Evolutionary conservation across 2,113 vertebrate genomes (phyloP).

Genomic region (Danionella cerebrum): DNA sequence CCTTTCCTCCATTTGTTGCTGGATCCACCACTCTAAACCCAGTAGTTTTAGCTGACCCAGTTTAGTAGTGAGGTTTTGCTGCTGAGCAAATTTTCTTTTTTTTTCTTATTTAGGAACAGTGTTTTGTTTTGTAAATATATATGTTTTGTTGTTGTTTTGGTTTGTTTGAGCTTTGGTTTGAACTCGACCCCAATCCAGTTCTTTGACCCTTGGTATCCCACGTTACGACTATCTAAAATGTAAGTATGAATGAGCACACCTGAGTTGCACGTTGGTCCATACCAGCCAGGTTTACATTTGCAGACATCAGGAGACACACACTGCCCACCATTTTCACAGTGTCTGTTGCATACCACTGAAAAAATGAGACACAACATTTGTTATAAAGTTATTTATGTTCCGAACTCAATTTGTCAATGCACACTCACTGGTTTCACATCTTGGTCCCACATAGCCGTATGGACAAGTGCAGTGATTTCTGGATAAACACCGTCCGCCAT

Average conservation of each 20-base stretch:
- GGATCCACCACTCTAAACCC: too few relatives aligned
- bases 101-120: too few relatives aligned
- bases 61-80: too few relatives aligned
- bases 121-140: too few relatives aligned
- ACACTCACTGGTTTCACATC: constrained; percentile 82
- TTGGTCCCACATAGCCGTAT: constrained; percentile 83
- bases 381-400: not conserved
- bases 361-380: not conserved
- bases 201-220: too few relatives aligned
- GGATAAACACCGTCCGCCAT: constrained; percentile 75
- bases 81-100: too few relatives aligned
- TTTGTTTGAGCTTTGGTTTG: too few relatives aligned
- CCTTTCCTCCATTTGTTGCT: too few relatives aligned
- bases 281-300: constrained; percentile 76
- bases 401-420: not conserved
- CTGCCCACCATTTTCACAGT: constrained; percentile 85
- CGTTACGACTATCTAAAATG: too few relatives aligned
- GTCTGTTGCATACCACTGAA: constrained; percentile 85
- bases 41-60: too few relatives aligned
- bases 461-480: constrained; percentile 82
- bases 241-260: constrained; percentile 55
- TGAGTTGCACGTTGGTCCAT: constrained; percentile 77
- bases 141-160: too few relatives aligned
- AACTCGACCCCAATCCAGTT: too few relatives aligned
- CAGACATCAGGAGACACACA: constrained; percentile 79